A percentile compares a stretch with the other conserved stretches of the same genome.
Conservation (phyloP, 2,113 vertebrate species). For the Mus spicilegus region DNA sequence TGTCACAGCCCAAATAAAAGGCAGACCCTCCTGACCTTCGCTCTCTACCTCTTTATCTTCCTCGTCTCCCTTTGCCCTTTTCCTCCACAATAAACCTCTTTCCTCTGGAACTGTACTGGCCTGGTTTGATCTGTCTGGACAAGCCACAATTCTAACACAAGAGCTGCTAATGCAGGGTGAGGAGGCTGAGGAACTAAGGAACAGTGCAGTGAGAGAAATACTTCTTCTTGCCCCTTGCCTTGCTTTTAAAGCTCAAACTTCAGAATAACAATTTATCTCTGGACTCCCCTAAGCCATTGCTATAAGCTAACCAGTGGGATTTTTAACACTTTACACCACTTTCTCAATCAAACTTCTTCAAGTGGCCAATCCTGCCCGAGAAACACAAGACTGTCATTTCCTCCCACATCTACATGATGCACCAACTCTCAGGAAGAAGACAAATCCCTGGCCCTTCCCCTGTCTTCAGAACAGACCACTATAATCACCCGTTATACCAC, state of each 20-base stretch:
- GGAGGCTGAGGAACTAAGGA: background rate
- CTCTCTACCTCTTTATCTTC: too few species aligned
- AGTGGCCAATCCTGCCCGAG: background rate
- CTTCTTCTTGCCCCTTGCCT: background rate
- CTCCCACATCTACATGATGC: background rate
- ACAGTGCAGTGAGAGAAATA: background rate
- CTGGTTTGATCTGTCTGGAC: too few species aligned
- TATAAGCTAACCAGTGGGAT: background rate
- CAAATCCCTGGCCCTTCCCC: background rate
- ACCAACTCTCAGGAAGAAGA: background rate
- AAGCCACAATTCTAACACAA: too few species aligned
- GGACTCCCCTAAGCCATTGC: background rate
- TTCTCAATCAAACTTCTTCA: constrained; percentile 13
- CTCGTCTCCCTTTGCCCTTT: too few species aligned
- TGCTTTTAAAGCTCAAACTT: background rate
- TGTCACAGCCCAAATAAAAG: too few species aligned
- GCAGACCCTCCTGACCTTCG: too few species aligned
- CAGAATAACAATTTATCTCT: background rate
- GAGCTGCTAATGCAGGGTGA: background rate
- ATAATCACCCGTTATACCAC: background rate
- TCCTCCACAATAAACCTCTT: too few species aligned
- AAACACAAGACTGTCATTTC: background rate
- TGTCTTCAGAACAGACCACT: background rate
- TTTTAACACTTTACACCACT: background rate
- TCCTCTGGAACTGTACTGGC: too few species aligned